Conservation (phyloP, 2,797 vertebrate genomes). For the Clarias fuscus region DNA sequence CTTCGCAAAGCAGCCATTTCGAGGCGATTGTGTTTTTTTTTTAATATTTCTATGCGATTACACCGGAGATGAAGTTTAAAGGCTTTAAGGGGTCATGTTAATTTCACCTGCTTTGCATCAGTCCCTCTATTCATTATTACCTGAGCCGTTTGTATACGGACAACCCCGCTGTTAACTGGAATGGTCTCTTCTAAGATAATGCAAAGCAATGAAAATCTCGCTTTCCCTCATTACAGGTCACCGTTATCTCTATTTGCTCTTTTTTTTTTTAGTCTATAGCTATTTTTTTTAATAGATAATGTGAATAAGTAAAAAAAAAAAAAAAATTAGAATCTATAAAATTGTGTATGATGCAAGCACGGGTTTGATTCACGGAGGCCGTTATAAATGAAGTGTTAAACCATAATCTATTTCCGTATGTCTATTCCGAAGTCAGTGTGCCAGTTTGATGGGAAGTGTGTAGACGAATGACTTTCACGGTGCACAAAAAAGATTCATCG, state of each 20-base stretch:
- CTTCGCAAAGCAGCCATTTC: conserved; percentile 35
- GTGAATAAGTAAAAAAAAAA: not conserved
- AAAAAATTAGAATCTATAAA: not conserved
- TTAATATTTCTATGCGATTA: conserved; percentile 29
- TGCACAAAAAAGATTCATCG: not conserved
- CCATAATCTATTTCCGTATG: not conserved
- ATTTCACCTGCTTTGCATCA: conserved; percentile 39
- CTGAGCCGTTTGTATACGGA: conserved; percentile 3
- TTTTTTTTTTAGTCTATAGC: not conserved
- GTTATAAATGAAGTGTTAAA: not conserved
- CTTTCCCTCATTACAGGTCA: conserved; percentile 1
- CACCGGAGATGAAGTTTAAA: conserved; percentile 31
- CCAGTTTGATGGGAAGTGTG: not conserved
- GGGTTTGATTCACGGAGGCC: not conserved
- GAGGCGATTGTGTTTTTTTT: not conserved
- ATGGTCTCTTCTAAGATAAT: conserved; percentile 36
- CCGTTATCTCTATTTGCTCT: not conserved
- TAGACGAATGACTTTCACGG: not conserved
- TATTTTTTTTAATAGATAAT: not conserved
- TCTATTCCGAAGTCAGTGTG: not conserved
- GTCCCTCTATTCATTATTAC: conserved; percentile 5
- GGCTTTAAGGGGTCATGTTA: conserved; percentile 36
- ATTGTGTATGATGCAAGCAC: not conserved
- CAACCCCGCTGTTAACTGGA: not conserved
- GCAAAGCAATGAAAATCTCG: conserved; percentile 18